These are phyloP conservation scores for Ophiothrix spiculata DNA, from an alignment of 35 echinoderm and acorn worm genomes.

Conservation along the genomic window DNA sequence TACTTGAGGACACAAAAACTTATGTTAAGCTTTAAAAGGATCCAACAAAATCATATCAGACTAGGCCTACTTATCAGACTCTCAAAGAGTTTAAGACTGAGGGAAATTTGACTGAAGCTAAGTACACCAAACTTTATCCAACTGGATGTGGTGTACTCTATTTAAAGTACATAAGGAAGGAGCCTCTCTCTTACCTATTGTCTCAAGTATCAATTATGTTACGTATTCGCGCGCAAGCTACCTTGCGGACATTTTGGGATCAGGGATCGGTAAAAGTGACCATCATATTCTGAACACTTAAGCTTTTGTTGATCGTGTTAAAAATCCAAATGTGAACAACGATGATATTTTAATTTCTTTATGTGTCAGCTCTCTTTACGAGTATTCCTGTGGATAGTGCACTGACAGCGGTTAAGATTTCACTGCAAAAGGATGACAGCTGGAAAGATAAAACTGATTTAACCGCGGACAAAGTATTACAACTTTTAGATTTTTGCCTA, in stretches of 20 bases:
- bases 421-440: background rate
- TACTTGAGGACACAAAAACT: background rate
- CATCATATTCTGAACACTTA: background rate
- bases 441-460: background rate
- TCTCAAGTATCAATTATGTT: background rate
- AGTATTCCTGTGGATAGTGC: no score
- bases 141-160: background rate
- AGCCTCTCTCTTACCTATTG: background rate
- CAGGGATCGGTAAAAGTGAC: background rate
- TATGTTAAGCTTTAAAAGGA: background rate
- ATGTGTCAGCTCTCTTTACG: no score
- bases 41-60: no score
- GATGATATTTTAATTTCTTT: background rate
- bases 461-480: no score
- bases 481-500: no score
- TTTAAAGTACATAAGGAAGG: background rate
- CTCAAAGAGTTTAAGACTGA: background rate
- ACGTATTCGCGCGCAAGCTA: background rate
- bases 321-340: background rate
- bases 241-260: background rate
- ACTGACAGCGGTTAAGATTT: background rate
- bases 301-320: background rate
- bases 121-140: background rate
- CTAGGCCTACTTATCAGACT: background rate
- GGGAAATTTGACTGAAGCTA: background rate